These are phyloP conservation scores for Lasioglossum vierecki DNA, from an alignment of 2,888 invertebrate species.

Conservation along the genomic window DNA sequence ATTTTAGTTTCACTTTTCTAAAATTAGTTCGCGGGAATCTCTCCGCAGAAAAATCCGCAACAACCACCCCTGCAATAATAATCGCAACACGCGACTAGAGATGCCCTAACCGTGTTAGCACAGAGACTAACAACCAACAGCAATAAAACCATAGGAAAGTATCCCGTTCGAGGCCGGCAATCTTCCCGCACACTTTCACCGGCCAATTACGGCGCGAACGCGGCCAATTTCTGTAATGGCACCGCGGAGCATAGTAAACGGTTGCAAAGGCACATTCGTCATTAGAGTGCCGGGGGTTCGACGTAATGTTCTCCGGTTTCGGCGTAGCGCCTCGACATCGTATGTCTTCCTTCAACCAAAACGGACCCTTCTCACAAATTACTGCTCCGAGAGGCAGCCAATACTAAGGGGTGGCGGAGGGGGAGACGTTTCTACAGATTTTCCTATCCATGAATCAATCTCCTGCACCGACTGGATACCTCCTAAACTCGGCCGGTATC, in stretches of 20 bases:
- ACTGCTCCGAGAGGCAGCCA: conserved; percentile 28
- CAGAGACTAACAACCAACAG: background rate
- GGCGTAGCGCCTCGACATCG: conserved; percentile 54
- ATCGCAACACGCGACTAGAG: background rate
- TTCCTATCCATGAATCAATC: conserved; percentile 63
- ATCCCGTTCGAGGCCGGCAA: background rate
- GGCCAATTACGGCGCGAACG: conserved; percentile 3
- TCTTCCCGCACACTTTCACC: background rate
- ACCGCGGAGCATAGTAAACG: conserved; percentile 24
- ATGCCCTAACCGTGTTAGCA: background rate
- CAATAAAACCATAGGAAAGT: background rate
- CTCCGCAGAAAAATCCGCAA: background rate
- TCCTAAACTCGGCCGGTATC: conserved; percentile 33
- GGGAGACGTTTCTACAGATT: conserved; percentile 55
- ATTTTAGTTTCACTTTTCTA: background rate
- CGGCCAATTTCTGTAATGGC: conserved; percentile 41
- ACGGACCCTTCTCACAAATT: conserved; percentile 66
- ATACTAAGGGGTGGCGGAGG: background rate
- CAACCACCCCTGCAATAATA: background rate
- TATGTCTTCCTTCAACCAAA: conserved; percentile 73
- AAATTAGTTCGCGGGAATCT: background rate
- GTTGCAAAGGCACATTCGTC: conserved; percentile 67
- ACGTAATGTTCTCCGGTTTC: conserved; percentile 50
- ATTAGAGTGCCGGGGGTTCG: conserved; percentile 57
- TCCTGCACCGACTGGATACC: conserved; percentile 21